A percentile compares a stretch with the other conserved stretches of the same genome.
Conservation (phyloP, 2,797 vertebrate genomes). For the Chaetophractus vellerosus region DNA sequence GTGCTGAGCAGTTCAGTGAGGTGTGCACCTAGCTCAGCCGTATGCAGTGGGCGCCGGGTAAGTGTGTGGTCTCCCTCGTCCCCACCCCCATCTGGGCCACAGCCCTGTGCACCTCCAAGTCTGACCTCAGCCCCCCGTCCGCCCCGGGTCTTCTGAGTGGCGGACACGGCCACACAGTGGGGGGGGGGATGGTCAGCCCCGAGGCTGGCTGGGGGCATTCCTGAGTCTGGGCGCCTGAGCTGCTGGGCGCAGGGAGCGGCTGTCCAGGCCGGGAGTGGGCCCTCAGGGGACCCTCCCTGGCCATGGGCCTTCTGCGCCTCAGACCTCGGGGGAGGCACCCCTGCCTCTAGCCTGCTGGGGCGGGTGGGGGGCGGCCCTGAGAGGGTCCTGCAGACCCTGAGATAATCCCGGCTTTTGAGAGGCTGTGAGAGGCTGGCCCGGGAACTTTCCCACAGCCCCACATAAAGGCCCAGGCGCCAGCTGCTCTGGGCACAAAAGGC, state of each 20-base stretch:
- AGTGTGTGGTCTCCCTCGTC: rapidly evolving
- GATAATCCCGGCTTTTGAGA: slow-evolving; percentile 90
- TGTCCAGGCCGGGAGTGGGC: neutral
- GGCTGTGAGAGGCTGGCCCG: slow-evolving; percentile 89
- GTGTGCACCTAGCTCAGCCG: rapidly evolving
- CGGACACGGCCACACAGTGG: neutral
- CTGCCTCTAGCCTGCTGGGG: slow-evolving; percentile 55
- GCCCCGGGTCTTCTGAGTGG: neutral
- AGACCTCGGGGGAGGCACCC: neutral
- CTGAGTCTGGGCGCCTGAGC: neutral
- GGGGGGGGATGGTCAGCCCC: no score
- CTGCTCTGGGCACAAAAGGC: slow-evolving; percentile 89
- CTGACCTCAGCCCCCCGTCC: neutral
- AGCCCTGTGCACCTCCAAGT: neutral
- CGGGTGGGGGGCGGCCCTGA: slow-evolving; percentile 76
- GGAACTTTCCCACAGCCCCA: slow-evolving; percentile 92
- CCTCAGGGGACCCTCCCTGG: neutral
- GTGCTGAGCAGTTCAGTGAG: neutral
- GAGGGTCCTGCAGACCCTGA: slow-evolving; percentile 85
- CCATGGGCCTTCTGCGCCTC: neutral
- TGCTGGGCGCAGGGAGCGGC: neutral
- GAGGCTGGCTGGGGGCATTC: no score
- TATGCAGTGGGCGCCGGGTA: neutral
- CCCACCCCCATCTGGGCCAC: neutral
- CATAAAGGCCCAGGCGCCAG: slow-evolving; percentile 91